Evolutionary conservation across 2,888 invertebrate genomes (phyloP).

Genomic region (Drosophila merina): DNA sequence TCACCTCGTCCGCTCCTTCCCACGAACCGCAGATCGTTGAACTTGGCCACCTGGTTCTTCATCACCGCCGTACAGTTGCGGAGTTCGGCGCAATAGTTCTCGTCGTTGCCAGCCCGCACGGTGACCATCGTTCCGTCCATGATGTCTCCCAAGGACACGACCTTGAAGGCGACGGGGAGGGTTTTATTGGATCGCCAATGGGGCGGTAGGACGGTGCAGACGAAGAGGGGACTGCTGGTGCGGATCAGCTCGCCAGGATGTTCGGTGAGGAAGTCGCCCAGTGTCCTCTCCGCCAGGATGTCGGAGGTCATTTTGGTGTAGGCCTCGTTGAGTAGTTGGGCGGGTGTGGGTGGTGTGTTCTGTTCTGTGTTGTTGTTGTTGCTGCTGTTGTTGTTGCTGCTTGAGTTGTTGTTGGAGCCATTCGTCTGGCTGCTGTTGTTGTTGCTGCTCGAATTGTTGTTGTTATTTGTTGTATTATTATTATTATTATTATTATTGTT

Average conservation of each 20-base stretch:
- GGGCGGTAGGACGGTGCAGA: slow-evolving; percentile 96
- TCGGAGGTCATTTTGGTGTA: slow-evolving; percentile 96
- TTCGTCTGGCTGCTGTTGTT: slow-evolving; percentile 85
- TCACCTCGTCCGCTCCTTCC: slow-evolving; percentile 99
- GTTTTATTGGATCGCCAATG: slow-evolving; percentile 99
- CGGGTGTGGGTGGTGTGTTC: slow-evolving; percentile 89
- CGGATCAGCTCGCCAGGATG: slow-evolving; percentile 96
- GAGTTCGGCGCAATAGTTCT: slow-evolving; percentile 98
- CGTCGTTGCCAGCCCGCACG: slow-evolving; percentile 98
- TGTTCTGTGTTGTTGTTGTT: slow-evolving; percentile 84
- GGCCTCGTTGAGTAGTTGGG: slow-evolving; percentile 90
- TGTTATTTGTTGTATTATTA: slow-evolving; percentile 64
- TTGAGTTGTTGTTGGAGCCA: slow-evolving; percentile 65
- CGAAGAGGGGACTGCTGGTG: slow-evolving; percentile 96
- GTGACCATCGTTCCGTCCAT: slow-evolving; percentile 98
- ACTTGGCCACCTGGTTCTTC: slow-evolving; percentile 99
- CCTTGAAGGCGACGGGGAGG: slow-evolving; percentile 97
- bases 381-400: slow-evolving; percentile 69
- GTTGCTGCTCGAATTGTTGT: slow-evolving; percentile 66
- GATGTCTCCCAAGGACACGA: slow-evolving; percentile 96
- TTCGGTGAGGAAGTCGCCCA: slow-evolving; percentile 94
- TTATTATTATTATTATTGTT: slow-evolving; percentile 55
- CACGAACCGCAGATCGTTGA: slow-evolving; percentile 99
- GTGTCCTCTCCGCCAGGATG: slow-evolving; percentile 93
- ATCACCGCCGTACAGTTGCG: slow-evolving; percentile 97